Conservation (phyloP, 2,113 vertebrate species). For the Neodon shergylaensis region DNA sequence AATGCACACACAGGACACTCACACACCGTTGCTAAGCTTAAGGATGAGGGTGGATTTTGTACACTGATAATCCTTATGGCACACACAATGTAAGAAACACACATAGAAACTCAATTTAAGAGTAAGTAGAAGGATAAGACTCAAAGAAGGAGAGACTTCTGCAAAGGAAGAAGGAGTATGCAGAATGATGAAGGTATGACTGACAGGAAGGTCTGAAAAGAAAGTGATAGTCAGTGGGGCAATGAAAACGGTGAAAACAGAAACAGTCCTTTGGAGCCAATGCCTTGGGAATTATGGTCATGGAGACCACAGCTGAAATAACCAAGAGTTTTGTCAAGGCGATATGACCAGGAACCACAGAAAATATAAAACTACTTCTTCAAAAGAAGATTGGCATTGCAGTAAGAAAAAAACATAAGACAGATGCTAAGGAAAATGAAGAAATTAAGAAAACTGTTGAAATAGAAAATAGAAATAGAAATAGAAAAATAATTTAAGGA, state of each 20-base stretch:
- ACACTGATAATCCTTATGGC: rapidly evolving
- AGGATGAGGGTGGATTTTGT: not conserved
- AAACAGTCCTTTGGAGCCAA: not conserved
- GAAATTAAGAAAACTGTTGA: slow-evolving; percentile 9
- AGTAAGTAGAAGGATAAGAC: not conserved
- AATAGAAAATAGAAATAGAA: not conserved
- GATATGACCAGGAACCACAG: not conserved
- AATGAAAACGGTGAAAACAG: not conserved
- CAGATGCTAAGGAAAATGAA: not conserved
- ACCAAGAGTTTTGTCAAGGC: not conserved
- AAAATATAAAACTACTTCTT: not conserved
- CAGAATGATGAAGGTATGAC: not conserved
- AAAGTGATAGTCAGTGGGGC: not conserved
- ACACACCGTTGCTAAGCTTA: not conserved
- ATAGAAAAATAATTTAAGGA: not conserved
- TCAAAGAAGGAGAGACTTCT: not conserved
- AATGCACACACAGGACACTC: not conserved
- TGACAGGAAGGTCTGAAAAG: not conserved
- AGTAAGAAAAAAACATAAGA: not conserved
- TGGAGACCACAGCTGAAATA: not conserved
- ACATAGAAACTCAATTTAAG: not conserved
- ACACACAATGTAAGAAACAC: not conserved
- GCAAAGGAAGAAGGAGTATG: not conserved
- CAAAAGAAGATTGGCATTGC: not conserved
- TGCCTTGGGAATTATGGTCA: not conserved